These are phyloP conservation scores for Bufo gargarizans DNA, from an alignment of 2,113 vertebrate genomes.

Conservation along the genomic window DNA sequence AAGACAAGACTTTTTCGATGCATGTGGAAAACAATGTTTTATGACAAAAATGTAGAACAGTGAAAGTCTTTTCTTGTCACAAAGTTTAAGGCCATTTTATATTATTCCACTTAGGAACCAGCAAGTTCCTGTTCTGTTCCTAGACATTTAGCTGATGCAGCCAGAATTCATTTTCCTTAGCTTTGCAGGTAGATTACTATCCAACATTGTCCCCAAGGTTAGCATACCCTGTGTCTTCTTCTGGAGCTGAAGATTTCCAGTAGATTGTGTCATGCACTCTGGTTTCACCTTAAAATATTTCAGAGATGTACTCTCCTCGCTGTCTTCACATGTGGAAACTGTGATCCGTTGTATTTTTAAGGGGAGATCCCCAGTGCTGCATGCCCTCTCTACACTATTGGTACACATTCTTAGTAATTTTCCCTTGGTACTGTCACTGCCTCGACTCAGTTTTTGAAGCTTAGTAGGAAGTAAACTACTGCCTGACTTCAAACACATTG, in stretches of 20 bases:
- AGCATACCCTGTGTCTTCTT: slow-evolving; percentile 65
- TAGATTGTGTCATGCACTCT: slow-evolving; percentile 87
- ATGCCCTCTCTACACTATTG: slow-evolving; percentile 96
- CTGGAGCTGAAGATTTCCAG: slow-evolving; percentile 72
- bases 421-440: slow-evolving; percentile 91
- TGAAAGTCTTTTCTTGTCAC: slow-evolving; percentile 59
- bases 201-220: slow-evolving; percentile 67
- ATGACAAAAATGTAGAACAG: slow-evolving; percentile 21
- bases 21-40: slow-evolving; percentile 60
- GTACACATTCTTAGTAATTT: slow-evolving; percentile 98
- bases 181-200: slow-evolving; percentile 94
- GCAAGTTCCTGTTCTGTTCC: background rate
- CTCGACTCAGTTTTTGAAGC: slow-evolving; percentile 93
- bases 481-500: slow-evolving; percentile 88
- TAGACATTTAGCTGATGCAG: slow-evolving; percentile 69
- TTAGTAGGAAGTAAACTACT: slow-evolving; percentile 89
- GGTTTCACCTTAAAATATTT: slow-evolving; percentile 88
- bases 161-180: slow-evolving; percentile 99
- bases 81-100: slow-evolving; percentile 49
- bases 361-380: slow-evolving; percentile 93
- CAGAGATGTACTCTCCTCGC: slow-evolving; percentile 69
- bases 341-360: slow-evolving; percentile 96
- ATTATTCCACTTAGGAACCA: slow-evolving; percentile 7
- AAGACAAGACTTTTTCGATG: slow-evolving; percentile 67
- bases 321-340: slow-evolving; percentile 67